phyloP scores from a whole-genome alignment of 2,888 invertebrate genomes.

The Lithophane leautieri region DNA sequence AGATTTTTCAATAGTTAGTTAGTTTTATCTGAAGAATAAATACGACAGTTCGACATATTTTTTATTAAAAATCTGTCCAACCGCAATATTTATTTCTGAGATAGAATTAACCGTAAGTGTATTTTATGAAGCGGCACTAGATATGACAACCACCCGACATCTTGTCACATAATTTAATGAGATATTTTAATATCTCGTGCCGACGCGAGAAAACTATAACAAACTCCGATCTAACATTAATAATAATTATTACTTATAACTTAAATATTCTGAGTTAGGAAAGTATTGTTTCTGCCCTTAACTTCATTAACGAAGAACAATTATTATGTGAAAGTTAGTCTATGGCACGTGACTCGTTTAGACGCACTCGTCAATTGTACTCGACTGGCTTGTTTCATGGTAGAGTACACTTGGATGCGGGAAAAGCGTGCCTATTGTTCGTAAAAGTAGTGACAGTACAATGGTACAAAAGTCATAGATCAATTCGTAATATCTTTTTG shows the following conservation, averaged over 20 bases:
- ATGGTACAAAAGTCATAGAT: slow-evolving; percentile 43
- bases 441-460: slow-evolving; percentile 36
- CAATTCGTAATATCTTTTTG: slow-evolving; percentile 39
- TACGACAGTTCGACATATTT: too few species aligned
- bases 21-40: too few species aligned
- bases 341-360: slow-evolving; percentile 47
- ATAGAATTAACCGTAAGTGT: too few species aligned
- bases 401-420: slow-evolving; percentile 49
- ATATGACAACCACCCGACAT: too few species aligned
- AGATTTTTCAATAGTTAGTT: too few species aligned
- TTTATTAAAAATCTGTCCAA: too few species aligned
- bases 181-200: neutral
- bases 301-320: slow-evolving; percentile 52
- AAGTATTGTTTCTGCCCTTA: slow-evolving; percentile 52
- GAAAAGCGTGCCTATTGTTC: slow-evolving; percentile 59
- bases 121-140: too few species aligned
- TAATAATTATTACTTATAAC: neutral
- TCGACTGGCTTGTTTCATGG: slow-evolving; percentile 56
- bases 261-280: slow-evolving; percentile 16
- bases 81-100: too few species aligned
- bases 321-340: slow-evolving; percentile 56
- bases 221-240: neutral
- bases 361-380: slow-evolving; percentile 54
- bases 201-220: neutral
- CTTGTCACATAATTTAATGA: neutral